Evolutionary conservation across 2,113 vertebrate species (phyloP).

Genomic region (Trematocara nigrifrons): DNA sequence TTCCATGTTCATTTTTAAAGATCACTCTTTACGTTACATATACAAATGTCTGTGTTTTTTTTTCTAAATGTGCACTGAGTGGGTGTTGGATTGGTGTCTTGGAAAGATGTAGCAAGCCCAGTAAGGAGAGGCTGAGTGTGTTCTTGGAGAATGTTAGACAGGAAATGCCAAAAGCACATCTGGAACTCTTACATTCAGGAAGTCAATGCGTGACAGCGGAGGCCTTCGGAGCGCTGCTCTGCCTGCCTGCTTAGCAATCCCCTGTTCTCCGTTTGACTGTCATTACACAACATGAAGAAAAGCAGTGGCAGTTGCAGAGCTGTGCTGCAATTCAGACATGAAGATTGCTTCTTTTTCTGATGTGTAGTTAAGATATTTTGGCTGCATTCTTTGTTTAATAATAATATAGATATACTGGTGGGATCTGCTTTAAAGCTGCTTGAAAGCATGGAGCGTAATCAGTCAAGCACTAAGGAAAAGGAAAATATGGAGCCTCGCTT

Average conservation of each 20-base stretch:
- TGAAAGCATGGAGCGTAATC: background rate
- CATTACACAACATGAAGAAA: background rate
- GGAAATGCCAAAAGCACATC: conserved; percentile 76
- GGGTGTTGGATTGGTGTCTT: conserved; percentile 22
- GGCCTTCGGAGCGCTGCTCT: conserved; percentile 34
- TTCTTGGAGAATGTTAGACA: conserved; percentile 70
- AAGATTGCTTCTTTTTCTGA: background rate
- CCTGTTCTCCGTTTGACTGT: conserved; percentile 17
- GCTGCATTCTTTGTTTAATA: background rate
- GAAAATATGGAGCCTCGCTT: background rate
- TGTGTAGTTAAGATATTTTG: background rate
- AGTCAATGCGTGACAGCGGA: conserved; percentile 66
- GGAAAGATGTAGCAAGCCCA: conserved; percentile 46
- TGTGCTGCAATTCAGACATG: background rate
- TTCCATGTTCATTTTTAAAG: background rate
- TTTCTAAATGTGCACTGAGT: background rate
- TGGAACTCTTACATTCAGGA: conserved; percentile 74
- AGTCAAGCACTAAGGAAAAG: background rate
- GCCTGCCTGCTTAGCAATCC: conserved; percentile 23
- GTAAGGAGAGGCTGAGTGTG: conserved; percentile 59
- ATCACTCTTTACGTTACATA: background rate
- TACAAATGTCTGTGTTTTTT: background rate
- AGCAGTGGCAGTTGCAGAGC: background rate
- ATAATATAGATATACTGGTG: background rate
- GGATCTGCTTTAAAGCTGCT: background rate